Percentiles rank a stretch among this genome's conserved stretches.
phyloP scores from a whole-genome alignment of 2,113 vertebrate species.

The Columbina picui region DNA sequence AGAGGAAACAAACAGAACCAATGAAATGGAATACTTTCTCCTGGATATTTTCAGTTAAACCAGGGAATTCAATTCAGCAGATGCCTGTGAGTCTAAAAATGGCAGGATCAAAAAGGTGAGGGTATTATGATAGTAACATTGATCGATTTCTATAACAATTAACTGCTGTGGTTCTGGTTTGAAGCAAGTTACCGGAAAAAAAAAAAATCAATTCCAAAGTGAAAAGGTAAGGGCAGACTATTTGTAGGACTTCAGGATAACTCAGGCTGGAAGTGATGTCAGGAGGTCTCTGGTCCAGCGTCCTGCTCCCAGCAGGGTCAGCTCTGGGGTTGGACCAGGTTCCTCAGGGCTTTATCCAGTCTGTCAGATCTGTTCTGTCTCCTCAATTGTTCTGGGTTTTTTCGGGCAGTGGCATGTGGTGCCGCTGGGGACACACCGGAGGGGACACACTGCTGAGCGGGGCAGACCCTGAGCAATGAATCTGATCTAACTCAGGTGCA shows the following conservation, averaged over 20 bases:
- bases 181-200: background rate
- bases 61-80: background rate
- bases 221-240: background rate
- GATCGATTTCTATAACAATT: background rate
- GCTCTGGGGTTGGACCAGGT: background rate
- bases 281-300: background rate
- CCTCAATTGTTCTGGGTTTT: background rate
- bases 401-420: accelerated
- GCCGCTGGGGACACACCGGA: background rate
- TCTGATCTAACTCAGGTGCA: background rate
- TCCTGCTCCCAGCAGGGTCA: background rate
- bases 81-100: background rate
- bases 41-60: background rate
- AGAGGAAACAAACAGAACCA: background rate
- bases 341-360: background rate
- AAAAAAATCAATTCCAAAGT: background rate
- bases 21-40: background rate
- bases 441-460: background rate
- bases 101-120: background rate
- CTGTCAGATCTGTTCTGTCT: background rate
- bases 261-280: background rate
- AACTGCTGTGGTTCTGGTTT: background rate
- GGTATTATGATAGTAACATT: background rate
- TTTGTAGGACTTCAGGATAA: background rate
- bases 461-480: background rate